Base-by-base conservation (phyloP, 2,113 vertebrate genomes). In the Rhegmatorhina hoffmannsi region DNA sequence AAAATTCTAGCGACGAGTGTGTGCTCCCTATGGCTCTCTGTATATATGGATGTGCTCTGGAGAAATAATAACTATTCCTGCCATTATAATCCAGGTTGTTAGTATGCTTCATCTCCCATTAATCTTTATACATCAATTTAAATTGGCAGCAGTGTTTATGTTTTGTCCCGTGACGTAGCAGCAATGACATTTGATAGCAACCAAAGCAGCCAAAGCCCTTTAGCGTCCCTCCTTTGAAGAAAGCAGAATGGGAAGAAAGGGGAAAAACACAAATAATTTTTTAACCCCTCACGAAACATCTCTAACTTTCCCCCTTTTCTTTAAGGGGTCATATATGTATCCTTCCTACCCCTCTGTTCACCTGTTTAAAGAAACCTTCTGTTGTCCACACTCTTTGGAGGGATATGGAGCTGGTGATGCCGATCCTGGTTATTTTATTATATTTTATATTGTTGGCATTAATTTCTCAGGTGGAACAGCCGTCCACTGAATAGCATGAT, bases 41-140 rank as follows among this genome's bases (percentile, higher is more conserved):
- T 19, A 26, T 18, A 47, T 28, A 76, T 24, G 85, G 76, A 50
- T 85, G 94, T 60, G 76, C 93, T 94, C 84, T 29, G 58, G 82
- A 94, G 92, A 92, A 95, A 91, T 85, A 83, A 80, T 80, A 96
- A 94, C 80, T 84, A 68, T 87, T 81, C 78, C 92, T 94, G 91
- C 84, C 92, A 19, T 87, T 82, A 59, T 93, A 89, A 87, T 86
- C 68, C 92, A 56, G 93, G 89, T 94, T 94, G 91, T 94, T 92
- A 94, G 91, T 34, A 93, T 92, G 91, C 86, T 96, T 96, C 94
- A 80, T 90, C 95, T 96, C 94, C 88, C 92, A 97, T 94, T 95
- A 91, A 96, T 95, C 96, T 95, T 94, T 94, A 93, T 94, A 89
- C 91, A 95, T 85, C 92, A 87, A 52, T 96, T 97, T 90, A 92